Evolutionary conservation across 2,888 invertebrate genomes (phyloP), one percentile per base, ranked within the genome.

Genomic region (Meliscaeva auricollis): DNA sequence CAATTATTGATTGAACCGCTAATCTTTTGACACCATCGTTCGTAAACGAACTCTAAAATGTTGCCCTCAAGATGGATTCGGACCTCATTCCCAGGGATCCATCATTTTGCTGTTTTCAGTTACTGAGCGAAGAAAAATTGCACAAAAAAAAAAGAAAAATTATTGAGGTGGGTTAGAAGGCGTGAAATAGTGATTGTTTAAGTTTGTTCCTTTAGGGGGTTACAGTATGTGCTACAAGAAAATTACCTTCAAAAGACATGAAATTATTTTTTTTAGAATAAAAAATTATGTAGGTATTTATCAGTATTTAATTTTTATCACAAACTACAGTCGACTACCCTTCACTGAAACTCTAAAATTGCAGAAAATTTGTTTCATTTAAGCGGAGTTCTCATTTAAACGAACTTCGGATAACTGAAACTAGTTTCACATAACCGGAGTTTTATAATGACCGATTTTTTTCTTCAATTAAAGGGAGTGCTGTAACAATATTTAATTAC

Each of bases 1-100:
- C 85, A 85, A 85, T 85, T 85, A 85, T 85, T 85, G 85, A 85
- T 85, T 85, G 81, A 85, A 81, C 81, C 72, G 85, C 81, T 85
- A 85, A 85, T 85, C 85, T 85, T 81, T 85, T 85, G 85, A 85
- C 85, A 85, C 85, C 85, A 85, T 85, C 85, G 60, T 75, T 80
- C 84, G 84, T 79, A 84, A 84, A 84, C 84, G 84, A 84, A 85
- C 68, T 80, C 81, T 77, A 62, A 85, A 81, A 81, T 73, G 85
- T 69, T 85, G 85, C 76, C 77, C 85, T 77, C 80, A 38, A 64
- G 85, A 50, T 35, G 64, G 46, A 46, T 79, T 44, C 38, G 66
- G 64, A 68, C 79, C 75, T 60, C 84, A 68, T 84, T 84, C 84
- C 75, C 84, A 84, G 69, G 70, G 80, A 84, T 84, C 62, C 75